phyloP scores from a whole-genome alignment of 2,797 vertebrate genomes.

The Microctenopoma lineatum region DNA sequence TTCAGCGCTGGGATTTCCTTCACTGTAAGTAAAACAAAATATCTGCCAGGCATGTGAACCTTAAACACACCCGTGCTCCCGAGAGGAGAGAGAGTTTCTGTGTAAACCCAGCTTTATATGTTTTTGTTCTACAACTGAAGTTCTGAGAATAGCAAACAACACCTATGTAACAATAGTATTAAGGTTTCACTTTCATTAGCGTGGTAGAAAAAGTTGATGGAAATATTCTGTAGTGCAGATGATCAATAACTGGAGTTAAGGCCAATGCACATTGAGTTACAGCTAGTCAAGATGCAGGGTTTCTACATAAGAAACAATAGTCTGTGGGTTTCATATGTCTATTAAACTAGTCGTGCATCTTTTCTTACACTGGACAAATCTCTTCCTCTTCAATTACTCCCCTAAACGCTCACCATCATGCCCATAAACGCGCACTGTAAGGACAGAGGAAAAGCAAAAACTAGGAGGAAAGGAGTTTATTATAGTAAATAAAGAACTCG shows the following conservation, averaged over 20 bases:
- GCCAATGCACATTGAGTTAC: no score
- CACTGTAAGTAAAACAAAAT: not conserved
- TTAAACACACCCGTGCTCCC: not conserved
- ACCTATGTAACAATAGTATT: not conserved
- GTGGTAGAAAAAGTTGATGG: not conserved
- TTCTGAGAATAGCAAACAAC: not conserved
- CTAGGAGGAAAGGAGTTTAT: not conserved
- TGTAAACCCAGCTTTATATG: not conserved
- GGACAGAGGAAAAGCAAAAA: no score
- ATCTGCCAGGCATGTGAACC: no score
- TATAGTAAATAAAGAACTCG: not conserved
- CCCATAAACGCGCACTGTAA: not conserved
- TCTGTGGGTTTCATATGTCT: not conserved
- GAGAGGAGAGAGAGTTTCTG: no score
- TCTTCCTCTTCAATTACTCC: not conserved
- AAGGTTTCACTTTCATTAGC: not conserved
- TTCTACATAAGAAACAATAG: not conserved
- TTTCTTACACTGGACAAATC: not conserved
- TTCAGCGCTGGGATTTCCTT: not conserved
- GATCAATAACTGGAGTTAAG: no score
- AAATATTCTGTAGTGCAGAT: not conserved
- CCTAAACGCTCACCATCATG: not conserved
- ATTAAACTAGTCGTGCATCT: not conserved
- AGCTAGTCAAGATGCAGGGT: not conserved
- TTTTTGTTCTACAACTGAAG: no score